phyloP scores from a whole-genome alignment of 2,113 vertebrate genomes.

The Chaetops frenatus region DNA sequence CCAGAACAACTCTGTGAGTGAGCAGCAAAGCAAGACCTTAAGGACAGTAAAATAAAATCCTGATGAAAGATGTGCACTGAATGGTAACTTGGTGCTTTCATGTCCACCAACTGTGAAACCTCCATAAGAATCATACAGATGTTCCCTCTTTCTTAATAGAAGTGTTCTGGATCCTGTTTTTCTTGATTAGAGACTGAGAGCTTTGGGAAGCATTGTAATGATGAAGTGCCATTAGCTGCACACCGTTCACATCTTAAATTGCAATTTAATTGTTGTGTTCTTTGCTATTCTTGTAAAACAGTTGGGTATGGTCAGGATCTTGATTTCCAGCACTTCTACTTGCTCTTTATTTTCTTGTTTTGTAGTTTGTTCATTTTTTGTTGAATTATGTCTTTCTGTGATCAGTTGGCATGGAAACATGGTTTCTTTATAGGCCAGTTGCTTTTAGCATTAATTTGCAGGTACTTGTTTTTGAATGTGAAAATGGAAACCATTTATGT shows the following conservation, averaged over 20 bases:
- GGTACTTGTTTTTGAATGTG: constrained; percentile 44
- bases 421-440: constrained; percentile 20
- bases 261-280: constrained; percentile 14
- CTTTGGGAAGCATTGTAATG: not conserved
- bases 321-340: not conserved
- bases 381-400: constrained; percentile 34
- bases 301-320: not conserved
- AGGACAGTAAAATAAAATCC: not conserved
- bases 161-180: constrained; percentile 26
- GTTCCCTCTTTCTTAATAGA: not conserved
- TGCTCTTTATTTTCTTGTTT: constrained; percentile 17
- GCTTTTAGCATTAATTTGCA: constrained; percentile 62
- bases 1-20: not conserved
- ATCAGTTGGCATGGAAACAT: constrained; percentile 61
- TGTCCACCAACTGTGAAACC: not conserved
- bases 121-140: not conserved
- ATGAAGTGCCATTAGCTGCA: constrained; percentile 6
- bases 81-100: not conserved
- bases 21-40: not conserved
- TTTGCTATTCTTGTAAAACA: not conserved
- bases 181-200: constrained; percentile 9
- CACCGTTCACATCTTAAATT: not conserved
- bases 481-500: constrained; percentile 41
- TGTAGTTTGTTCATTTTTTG: not conserved
- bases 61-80: not conserved